Evolutionary conservation across 2,113 vertebrate species (phyloP).

Genomic region (Sebastes fasciatus): DNA sequence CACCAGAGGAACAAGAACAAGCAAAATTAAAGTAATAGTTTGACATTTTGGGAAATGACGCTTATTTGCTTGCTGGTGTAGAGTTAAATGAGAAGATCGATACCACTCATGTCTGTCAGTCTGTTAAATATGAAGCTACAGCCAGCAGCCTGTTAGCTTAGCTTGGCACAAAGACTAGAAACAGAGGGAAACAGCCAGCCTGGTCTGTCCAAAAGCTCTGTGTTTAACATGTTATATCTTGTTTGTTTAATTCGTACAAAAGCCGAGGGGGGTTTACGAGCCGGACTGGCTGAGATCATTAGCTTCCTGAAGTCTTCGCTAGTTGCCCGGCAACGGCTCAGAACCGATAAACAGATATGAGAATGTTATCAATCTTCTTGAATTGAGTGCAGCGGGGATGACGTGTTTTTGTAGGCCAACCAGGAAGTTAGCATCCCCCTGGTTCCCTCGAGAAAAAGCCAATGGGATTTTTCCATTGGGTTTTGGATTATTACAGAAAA

Average conservation of each 20-base stretch:
- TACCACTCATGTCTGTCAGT: neutral
- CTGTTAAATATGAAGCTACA: neutral
- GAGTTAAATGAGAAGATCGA: neutral
- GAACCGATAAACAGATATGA: neutral
- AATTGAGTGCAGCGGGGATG: too few relatives aligned
- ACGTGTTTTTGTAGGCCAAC: too few relatives aligned
- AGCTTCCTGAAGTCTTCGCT: neutral
- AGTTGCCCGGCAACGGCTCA: conserved; percentile 8
- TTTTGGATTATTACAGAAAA: too few relatives aligned
- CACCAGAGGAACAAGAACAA: neutral
- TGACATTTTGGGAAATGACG: neutral
- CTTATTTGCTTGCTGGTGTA: neutral
- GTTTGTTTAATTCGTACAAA: too few relatives aligned
- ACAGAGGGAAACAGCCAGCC: too few relatives aligned
- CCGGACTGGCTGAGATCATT: neutral
- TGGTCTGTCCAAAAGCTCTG: too few relatives aligned
- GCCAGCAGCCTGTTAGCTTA: neutral
- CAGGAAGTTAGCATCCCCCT: too few relatives aligned
- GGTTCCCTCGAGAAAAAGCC: too few relatives aligned
- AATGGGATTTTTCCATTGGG: too few relatives aligned
- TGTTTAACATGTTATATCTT: too few relatives aligned
- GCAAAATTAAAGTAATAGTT: neutral
- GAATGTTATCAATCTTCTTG: too few relatives aligned
- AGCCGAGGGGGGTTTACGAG: neutral
- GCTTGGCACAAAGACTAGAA: neutral